phyloP scores from a whole-genome alignment of 2,888 invertebrate species.

The Athripsodes cinereus region DNA sequence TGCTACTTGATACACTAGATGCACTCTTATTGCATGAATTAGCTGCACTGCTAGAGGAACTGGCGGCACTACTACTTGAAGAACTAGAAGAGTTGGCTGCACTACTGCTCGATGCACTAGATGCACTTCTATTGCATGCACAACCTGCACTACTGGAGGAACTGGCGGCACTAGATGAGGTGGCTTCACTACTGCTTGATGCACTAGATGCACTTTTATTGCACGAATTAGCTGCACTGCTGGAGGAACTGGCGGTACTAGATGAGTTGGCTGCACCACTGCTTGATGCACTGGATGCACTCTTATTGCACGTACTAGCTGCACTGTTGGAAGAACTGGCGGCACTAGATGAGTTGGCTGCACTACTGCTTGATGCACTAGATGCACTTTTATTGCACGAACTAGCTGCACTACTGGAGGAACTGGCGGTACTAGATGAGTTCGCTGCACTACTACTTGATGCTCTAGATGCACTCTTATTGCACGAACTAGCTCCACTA shows the following conservation, averaged over 20 bases:
- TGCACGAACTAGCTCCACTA: too few species aligned
- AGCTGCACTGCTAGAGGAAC: neutral
- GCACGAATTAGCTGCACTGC: neutral
- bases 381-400: too few species aligned
- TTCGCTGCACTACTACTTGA: too few species aligned
- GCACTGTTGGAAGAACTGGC: neutral
- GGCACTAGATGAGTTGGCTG: neutral
- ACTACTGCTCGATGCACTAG: neutral
- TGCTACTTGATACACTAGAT: neutral
- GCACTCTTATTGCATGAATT: neutral
- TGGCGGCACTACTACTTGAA: neutral
- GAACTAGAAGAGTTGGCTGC: neutral
- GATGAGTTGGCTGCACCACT: neutral
- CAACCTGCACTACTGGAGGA: neutral
- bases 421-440: too few species aligned
- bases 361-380: too few species aligned
- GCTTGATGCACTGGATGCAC: neutral
- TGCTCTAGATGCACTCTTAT: too few species aligned
- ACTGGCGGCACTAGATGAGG: neutral
- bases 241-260: neutral
- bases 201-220: neutral
- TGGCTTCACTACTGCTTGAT: neutral
- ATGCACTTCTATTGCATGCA: neutral
- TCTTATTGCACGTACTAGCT: neutral
- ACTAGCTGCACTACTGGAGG: too few species aligned